Evolutionary conservation across 2,797 vertebrate species (phyloP), one percentile per base, ranked within the genome.

Genomic region (Limosa lapponica): DNA sequence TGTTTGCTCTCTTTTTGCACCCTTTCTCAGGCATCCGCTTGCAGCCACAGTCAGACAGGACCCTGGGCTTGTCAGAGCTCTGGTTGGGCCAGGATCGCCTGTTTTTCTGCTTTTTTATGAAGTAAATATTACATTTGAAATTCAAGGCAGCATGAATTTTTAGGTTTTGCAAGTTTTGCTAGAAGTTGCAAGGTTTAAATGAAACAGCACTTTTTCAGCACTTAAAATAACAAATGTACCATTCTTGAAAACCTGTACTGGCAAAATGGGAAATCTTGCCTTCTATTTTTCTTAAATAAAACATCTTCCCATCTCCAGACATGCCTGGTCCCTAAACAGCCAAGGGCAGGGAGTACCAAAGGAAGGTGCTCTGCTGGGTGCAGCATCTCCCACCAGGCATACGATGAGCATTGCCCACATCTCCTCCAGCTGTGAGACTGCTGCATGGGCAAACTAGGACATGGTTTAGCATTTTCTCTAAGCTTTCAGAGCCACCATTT

Each of bases 361-460:
- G 43, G 13, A 62, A 72, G 15, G 18, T n/a, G 30, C 19, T 14
- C 14, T 34, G 11, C 18, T 52, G 43, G 52, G 43, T 52, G 41
- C 55, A 77, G 34, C n/a, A 44, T 37, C 30, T 82, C 10, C 13
- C 43, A 36, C 23, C 2, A 1, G 34, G 32, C 52, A 66, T 77
- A n/a, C 2, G 9, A 1, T 0, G 8, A 86, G 54, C 28, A 13
- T 32, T 79, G 51, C 27, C 72, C 5, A 1, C 28, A 19, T n/a
- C 22, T 49, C 27, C 48, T 65, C 12, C 43, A 48, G 32, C 43
- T 0, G 0, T 43, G 51, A 62, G 16, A 44, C 41, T 17, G 8
- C 30, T 70, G 30, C 8, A 10, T 5, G 41, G 51, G 19, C 12
- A 73, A 23, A 66, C 46, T 9, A 23, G 66, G 37, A 16, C 28